Evolutionary conservation across 2,888 invertebrate species (phyloP), one percentile per base, ranked within the genome.

Genomic region (Neoaliturus tenellus): DNA sequence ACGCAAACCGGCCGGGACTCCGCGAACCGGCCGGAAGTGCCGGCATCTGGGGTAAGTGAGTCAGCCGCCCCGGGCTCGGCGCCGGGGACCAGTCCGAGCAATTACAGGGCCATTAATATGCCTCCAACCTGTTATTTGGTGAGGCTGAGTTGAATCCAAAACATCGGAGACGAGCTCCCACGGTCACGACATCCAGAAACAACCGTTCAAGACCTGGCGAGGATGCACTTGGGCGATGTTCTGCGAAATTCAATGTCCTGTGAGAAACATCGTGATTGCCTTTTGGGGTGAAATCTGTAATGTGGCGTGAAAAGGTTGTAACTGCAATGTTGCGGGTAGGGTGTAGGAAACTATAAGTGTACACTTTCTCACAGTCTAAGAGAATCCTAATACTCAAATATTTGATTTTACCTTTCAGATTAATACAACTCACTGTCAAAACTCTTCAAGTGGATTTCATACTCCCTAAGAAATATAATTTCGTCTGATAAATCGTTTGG

Each of bases 91-190:
- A 10, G 71, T 35, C 41, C 71, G 3, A 0, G 28, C 75, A 75
- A 75, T 75, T 75, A 75, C 75, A 44, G 25, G 6, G 12, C 75
- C 75, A 75, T 75, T 75, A 75, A 75, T 75, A 75, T 75, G 75
- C 75, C 71, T 75, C 75, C 75, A 75, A 75, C 75, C 75, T 75
- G 75, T 75, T 75, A 75, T 75, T 75, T 75, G 75, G 75, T 41
- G 75, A 44, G 75, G 48, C 75, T 75, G 75, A 41, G 75, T 28
- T 75, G 75, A 44, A 75, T 75, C 75, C 75, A 17, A 75, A 75
- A 75, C 75, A 44, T 48, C 48, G 28, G 23, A 6, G 28, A 75
- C 20, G 48, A 20, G 35, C 67, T 71, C 71, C 28, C 75, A 44
- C 28, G 75, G 39, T 48, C 75, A 75, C 75, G 44, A 67, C 58